A percentile compares a stretch with the other conserved stretches of the same genome.
Conservation (phyloP, 2,888 invertebrate species). For the Agonum fuliginosum region DNA sequence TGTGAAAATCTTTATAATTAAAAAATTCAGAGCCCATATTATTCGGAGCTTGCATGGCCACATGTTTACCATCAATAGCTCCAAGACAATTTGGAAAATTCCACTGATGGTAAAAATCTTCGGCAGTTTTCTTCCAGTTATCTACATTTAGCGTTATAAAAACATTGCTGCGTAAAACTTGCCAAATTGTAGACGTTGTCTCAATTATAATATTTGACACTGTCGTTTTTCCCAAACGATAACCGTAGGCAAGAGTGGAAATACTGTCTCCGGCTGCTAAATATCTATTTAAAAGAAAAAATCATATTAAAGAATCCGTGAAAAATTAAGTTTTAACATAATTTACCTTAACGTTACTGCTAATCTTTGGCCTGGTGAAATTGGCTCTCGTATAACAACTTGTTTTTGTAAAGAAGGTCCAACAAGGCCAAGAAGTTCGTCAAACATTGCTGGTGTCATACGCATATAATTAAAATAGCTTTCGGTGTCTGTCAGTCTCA, state of each 20-base stretch:
- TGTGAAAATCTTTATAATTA: conserved; percentile 62
- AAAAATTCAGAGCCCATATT: conserved; percentile 59
- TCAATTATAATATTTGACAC: conserved; percentile 35
- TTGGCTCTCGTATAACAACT: conserved; percentile 62
- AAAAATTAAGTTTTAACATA: conserved; percentile 29
- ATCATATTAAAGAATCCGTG: background rate
- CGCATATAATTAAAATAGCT: conserved; percentile 63
- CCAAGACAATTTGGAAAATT: conserved; percentile 11
- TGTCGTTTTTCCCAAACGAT: conserved; percentile 44
- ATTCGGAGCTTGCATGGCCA: conserved; percentile 51
- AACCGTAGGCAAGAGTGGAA: conserved; percentile 34
- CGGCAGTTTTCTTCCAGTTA: background rate
- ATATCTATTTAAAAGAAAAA: conserved; percentile 22
- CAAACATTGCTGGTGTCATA: conserved; percentile 60
- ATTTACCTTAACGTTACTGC: conserved; percentile 64
- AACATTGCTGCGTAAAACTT: background rate
- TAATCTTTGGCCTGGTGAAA: conserved; percentile 64
- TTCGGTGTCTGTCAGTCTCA: conserved; percentile 62
- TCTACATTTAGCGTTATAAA: background rate
- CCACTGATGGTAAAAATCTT: background rate
- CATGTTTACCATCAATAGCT: conserved; percentile 3
- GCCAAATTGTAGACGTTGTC: background rate
- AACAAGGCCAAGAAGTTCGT: conserved; percentile 61
- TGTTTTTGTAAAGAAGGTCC: conserved; percentile 60
- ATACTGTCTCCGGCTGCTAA: conserved; percentile 25